A percentile compares a stretch with the other conserved stretches of the same genome.
Conservation (phyloP, 1,140 invertebrate genomes). For the Littorina saxatilis region DNA sequence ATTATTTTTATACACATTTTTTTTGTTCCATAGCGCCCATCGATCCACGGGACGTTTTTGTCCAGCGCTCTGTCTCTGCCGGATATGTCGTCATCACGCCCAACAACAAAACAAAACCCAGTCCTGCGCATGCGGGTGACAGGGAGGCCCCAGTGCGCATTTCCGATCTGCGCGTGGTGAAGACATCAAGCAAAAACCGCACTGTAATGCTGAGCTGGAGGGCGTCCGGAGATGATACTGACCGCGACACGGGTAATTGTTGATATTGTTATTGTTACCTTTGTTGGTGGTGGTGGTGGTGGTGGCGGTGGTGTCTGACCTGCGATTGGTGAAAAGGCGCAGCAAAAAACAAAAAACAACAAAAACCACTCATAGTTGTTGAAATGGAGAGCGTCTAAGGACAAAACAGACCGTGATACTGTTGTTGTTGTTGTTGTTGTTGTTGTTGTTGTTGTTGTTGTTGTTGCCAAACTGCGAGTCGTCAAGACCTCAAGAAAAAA, state of each 20-base stretch:
- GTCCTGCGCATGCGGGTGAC: conserved; percentile 44
- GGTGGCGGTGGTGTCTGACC: no score
- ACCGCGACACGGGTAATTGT: conserved; percentile 57
- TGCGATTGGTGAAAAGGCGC: no score
- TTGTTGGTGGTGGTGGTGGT: no score
- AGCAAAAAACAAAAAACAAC: background rate
- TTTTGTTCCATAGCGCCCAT: no score
- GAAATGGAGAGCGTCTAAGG: no score
- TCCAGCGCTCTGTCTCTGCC: conserved; percentile 36
- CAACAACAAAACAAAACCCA: background rate
- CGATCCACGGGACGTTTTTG: background rate
- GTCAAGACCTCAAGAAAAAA: no score
- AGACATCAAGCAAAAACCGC: conserved; percentile 50
- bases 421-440: no score
- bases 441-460: no score
- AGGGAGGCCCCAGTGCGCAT: conserved; percentile 69
- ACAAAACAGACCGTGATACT: no score
- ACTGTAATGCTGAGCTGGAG: conserved; percentile 60
- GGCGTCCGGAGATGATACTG: conserved; percentile 57
- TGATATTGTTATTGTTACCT: no score
- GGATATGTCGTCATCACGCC: conserved; percentile 27
- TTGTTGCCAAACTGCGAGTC: no score
- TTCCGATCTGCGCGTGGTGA: conserved; percentile 67
- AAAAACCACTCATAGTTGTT: background rate
- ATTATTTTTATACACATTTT: no score